Conservation (phyloP, 2,113 vertebrate species). For the Leptobrachium ailaonicum region DNA sequence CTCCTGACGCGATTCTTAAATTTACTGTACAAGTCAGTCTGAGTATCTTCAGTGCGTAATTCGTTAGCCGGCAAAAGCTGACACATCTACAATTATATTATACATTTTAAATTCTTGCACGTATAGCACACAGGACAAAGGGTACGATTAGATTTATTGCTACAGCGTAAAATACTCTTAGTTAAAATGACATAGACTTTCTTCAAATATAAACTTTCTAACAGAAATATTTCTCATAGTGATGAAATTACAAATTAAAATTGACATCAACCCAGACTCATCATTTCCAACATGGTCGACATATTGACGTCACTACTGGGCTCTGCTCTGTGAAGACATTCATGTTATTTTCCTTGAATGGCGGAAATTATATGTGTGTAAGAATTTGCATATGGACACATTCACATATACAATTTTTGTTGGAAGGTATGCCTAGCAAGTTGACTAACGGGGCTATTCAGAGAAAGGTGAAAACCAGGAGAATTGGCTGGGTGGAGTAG, state of each 20-base stretch:
- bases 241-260: neutral
- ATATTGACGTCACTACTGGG: neutral
- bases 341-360: no score
- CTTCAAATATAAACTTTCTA: neutral
- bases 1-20: conserved; percentile 53
- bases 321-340: neutral
- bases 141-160: neutral
- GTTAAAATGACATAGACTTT: neutral
- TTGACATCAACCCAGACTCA: neutral
- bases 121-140: neutral
- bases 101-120: conserved; percentile 44
- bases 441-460: no score
- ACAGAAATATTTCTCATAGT: neutral
- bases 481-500: no score
- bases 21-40: conserved; percentile 51
- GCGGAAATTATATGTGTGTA: no score
- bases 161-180: neutral
- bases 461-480: no score
- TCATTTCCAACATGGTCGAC: neutral
- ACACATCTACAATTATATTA: conserved; percentile 48
- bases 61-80: conserved; percentile 56
- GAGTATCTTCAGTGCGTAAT: conserved; percentile 54
- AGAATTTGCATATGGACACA: no score
- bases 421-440: no score
- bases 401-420: no score